phyloP scores from a whole-genome alignment of 2,888 invertebrate genomes.

The Drosophila infuscata region DNA sequence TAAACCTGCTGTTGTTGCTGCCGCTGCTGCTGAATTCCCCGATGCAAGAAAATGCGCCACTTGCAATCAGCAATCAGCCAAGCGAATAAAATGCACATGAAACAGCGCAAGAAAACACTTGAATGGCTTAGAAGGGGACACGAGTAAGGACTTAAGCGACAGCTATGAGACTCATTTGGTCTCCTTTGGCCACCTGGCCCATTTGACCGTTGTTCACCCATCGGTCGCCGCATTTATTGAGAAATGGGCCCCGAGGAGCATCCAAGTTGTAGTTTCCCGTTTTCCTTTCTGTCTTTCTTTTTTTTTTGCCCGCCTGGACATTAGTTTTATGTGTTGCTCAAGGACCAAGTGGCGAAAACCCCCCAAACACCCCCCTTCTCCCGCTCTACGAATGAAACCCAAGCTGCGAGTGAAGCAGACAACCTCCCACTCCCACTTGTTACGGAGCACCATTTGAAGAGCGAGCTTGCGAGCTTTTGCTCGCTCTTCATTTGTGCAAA shows the following conservation, averaged over 20 bases:
- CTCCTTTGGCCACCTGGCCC: conserved; percentile 18
- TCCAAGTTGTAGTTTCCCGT: conserved; percentile 35
- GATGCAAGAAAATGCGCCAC: conserved; percentile 31
- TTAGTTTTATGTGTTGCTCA: conserved; percentile 62
- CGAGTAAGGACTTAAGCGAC: conserved; percentile 11
- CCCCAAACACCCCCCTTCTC: neutral
- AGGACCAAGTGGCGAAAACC: conserved; percentile 36
- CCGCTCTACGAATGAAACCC: conserved; percentile 34
- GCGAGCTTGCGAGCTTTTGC: conserved; percentile 23
- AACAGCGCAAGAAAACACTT: conserved; percentile 32
- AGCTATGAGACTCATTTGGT: conserved; percentile 4
- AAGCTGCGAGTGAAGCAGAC: conserved; percentile 10
- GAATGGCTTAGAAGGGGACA: conserved; percentile 4
- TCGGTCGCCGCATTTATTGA: conserved; percentile 47
- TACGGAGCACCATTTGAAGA: neutral
- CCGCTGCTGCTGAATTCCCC: conserved; percentile 8
- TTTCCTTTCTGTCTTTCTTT: neutral
- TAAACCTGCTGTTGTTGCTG: neutral
- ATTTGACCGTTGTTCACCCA: conserved; percentile 13
- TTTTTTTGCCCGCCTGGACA: conserved; percentile 54
- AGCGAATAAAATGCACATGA: conserved; percentile 53
- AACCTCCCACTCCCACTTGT: neutral
- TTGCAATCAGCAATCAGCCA: conserved; percentile 56
- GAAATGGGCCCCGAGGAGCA: conserved; percentile 52
- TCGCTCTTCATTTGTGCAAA: conserved; percentile 7